Conservation (phyloP, 2,113 vertebrate genomes). For the Paralichthys olivaceus region DNA sequence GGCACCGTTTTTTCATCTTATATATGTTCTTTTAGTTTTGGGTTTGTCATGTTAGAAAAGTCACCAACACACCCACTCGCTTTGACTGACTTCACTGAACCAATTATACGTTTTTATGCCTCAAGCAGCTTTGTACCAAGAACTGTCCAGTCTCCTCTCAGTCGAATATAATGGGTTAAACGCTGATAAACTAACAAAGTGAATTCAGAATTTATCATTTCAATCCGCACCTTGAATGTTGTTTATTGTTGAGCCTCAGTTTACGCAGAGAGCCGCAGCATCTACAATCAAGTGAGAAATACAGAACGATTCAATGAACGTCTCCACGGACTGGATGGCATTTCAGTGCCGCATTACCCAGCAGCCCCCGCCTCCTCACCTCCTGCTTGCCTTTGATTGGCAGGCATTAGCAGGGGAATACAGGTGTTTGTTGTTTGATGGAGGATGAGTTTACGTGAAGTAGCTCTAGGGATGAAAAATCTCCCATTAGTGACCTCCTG, state of each 20-base stretch:
- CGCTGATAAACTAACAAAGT: background rate
- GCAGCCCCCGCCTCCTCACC: slow-evolving; percentile 46
- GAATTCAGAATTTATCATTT: background rate
- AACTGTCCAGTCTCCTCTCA: background rate
- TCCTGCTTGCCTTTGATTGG: slow-evolving; percentile 43
- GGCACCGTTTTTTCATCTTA: too few species aligned
- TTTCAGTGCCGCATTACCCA: slow-evolving; percentile 52
- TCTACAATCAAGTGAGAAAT: slow-evolving; percentile 17
- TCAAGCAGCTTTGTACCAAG: background rate
- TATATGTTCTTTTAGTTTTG: too few species aligned
- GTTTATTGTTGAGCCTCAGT: slow-evolving; percentile 15
- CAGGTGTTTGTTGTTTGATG: slow-evolving; percentile 70
- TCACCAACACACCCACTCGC: too few species aligned
- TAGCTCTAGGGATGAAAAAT: slow-evolving; percentile 59
- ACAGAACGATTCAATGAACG: slow-evolving; percentile 42
- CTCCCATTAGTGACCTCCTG: slow-evolving; percentile 71
- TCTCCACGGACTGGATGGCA: slow-evolving; percentile 61
- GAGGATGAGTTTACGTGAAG: slow-evolving; percentile 60
- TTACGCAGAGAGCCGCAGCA: slow-evolving; percentile 11
- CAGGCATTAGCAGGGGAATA: slow-evolving; percentile 55
- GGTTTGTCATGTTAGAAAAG: too few species aligned
- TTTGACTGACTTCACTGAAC: background rate
- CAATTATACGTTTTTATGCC: background rate
- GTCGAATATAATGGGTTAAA: background rate
- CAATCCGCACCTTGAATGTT: background rate